phyloP scores from a whole-genome alignment of 2,797 vertebrate species.

The Siniperca scherzeri region DNA sequence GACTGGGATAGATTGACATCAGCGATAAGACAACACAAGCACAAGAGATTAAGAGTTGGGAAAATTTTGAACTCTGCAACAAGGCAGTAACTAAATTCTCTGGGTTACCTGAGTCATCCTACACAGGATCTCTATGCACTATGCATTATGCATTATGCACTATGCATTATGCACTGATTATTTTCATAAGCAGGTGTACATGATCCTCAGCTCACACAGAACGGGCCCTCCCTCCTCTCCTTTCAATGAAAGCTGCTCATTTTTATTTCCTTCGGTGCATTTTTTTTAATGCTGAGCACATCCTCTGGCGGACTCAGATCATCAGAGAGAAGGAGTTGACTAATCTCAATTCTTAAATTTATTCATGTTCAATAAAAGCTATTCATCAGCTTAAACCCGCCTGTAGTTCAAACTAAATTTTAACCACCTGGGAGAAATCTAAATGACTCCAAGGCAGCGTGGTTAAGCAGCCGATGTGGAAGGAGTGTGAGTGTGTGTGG shows the following conservation, averaged over 20 bases:
- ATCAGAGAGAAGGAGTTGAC: conserved; percentile 90
- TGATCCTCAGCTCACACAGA: conserved; percentile 23
- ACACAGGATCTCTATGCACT: conserved; percentile 10
- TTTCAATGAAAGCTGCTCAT: conserved; percentile 42
- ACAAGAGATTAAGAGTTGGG: conserved; percentile 38
- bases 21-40: conserved; percentile 29
- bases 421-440: conserved; percentile 89
- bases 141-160: not conserved
- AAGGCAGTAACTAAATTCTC: conserved; percentile 14
- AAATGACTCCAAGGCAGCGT: conserved; percentile 83
- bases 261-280: conserved; percentile 69
- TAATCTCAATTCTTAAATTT: conserved; percentile 92
- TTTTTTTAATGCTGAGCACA: conserved; percentile 77
- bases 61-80: conserved; percentile 3
- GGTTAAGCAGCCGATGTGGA: conserved; percentile 50
- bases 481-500: conserved; percentile 20
- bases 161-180: conserved; percentile 22
- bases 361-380: conserved; percentile 94
- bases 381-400: conserved; percentile 91
- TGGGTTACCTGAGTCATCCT: conserved; percentile 15
- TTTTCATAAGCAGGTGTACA: conserved; percentile 31
- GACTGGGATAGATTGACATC: conserved; percentile 59
- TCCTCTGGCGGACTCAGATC: conserved; percentile 86
- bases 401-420: conserved; percentile 91
- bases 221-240: not conserved